Evolutionary conservation across 2,113 vertebrate genomes (phyloP).

Genomic region (Dicrurus megarhynchus): DNA sequence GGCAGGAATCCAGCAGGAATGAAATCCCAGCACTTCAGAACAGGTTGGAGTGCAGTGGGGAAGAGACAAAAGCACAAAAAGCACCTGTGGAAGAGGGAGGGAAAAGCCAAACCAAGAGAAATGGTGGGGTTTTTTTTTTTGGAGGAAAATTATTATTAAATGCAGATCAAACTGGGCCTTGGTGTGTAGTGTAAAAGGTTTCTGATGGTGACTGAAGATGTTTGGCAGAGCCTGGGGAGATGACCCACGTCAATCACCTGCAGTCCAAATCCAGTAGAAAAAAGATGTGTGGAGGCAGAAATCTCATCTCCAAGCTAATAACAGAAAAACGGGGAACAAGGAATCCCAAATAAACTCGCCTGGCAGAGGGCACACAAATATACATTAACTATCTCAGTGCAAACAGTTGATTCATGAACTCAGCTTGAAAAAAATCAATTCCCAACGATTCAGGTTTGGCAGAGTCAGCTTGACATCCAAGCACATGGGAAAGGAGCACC

Average conservation of each 20-base stretch:
- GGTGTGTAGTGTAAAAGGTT: background rate
- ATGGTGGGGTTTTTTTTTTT: background rate
- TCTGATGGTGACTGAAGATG: background rate
- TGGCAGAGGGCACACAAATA: background rate
- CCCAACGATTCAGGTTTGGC: fast-evolving
- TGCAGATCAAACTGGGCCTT: background rate
- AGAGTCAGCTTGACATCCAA: background rate
- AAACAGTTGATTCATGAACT: background rate
- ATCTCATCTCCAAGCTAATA: background rate
- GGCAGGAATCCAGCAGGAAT: background rate
- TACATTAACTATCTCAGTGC: background rate
- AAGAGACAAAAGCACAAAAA: background rate
- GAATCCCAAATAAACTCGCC: background rate
- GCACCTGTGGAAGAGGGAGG: background rate
- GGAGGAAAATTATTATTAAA: background rate
- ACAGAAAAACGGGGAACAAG: fast-evolving
- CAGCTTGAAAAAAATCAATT: background rate
- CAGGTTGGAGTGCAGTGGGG: background rate
- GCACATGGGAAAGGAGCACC: background rate
- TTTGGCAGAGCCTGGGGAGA: background rate
- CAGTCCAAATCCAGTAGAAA: background rate
- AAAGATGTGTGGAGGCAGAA: background rate
- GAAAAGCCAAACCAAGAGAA: background rate
- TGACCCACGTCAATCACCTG: background rate
- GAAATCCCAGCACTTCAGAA: background rate